Percentiles rank a stretch among this genome's conserved stretches.
phyloP scores from a whole-genome alignment of 2,113 vertebrate species.

The Percopsis transmontana region DNA sequence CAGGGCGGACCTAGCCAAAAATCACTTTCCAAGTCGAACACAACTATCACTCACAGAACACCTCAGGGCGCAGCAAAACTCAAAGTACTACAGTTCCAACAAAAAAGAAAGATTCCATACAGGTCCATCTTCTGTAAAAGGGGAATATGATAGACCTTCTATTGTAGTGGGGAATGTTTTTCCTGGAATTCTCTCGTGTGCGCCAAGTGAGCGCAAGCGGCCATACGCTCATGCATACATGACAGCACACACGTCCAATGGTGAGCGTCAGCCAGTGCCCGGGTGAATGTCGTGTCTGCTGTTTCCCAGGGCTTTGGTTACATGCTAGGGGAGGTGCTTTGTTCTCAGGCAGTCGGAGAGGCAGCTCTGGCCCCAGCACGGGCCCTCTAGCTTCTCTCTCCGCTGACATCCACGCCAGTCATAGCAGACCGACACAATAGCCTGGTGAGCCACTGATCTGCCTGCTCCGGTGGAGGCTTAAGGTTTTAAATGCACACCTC shows the following conservation, averaged over 20 bases:
- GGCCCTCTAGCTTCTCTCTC: constrained; percentile 49
- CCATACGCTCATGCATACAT: constrained; percentile 20
- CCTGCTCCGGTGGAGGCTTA: constrained; percentile 51
- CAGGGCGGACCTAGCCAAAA: constrained; percentile 46
- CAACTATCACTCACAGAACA: constrained; percentile 48
- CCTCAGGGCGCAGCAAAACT: constrained; percentile 45
- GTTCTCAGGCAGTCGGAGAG: constrained; percentile 69
- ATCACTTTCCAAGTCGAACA: constrained; percentile 46
- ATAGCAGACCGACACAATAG: constrained; percentile 63
- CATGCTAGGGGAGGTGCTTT: constrained; percentile 74
- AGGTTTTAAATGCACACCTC: constrained; percentile 66
- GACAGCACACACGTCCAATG: constrained; percentile 16
- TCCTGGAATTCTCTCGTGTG: neutral
- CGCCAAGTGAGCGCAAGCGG: constrained; percentile 32
- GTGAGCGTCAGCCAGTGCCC: constrained; percentile 50
- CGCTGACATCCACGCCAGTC: constrained; percentile 66
- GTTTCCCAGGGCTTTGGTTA: constrained; percentile 80
- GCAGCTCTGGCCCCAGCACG: constrained; percentile 41
- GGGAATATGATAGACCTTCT: neutral
- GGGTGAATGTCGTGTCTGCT: constrained; percentile 66
- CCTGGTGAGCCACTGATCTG: constrained; percentile 46
- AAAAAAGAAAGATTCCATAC: constrained; percentile 7
- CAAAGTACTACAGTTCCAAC: constrained; percentile 30
- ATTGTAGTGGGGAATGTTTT: neutral
- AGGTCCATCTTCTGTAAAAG: constrained; percentile 10